Conservation (phyloP, 2,888 invertebrate species). For the Tipula lateralis region DNA sequence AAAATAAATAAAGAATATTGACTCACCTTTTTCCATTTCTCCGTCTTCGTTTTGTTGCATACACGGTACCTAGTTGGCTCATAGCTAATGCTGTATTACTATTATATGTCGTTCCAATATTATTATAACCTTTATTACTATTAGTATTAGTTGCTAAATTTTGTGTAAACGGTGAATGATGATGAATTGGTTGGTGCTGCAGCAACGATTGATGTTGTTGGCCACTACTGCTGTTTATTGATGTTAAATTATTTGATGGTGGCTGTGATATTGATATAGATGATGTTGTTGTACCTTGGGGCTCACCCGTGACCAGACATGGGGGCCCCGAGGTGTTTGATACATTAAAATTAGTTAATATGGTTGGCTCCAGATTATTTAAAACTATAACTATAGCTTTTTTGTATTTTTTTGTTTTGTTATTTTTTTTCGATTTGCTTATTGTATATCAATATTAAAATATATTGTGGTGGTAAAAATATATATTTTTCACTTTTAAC, state of each 20-base stretch:
- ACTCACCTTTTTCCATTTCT: constrained; percentile 93
- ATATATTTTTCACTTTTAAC: constrained; percentile 27
- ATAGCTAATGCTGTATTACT: constrained; percentile 49
- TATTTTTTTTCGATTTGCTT: background rate
- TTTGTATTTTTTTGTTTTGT: background rate
- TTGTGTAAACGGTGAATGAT: background rate
- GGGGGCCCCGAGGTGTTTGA: constrained; percentile 29
- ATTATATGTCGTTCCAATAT: background rate
- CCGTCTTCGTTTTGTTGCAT: constrained; percentile 91
- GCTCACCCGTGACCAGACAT: constrained; percentile 30
- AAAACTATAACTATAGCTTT: constrained; percentile 12
- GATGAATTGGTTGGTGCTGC: background rate
- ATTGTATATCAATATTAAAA: constrained; percentile 2
- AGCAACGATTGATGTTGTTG: constrained; percentile 12
- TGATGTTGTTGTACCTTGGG: constrained; percentile 29
- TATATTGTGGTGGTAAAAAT: background rate
- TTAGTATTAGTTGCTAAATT: background rate
- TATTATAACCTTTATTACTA: background rate
- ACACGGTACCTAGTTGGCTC: constrained; percentile 93
- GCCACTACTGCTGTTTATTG: constrained; percentile 6
- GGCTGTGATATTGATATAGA: background rate
- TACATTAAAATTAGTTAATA: constrained; percentile 30
- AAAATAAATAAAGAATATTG: background rate
- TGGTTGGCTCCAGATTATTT: constrained; percentile 36
- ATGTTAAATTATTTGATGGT: constrained; percentile 2